Evolutionary conservation across 2,888 invertebrate species (phyloP).

Genomic region (Hypercompe scribonia): DNA sequence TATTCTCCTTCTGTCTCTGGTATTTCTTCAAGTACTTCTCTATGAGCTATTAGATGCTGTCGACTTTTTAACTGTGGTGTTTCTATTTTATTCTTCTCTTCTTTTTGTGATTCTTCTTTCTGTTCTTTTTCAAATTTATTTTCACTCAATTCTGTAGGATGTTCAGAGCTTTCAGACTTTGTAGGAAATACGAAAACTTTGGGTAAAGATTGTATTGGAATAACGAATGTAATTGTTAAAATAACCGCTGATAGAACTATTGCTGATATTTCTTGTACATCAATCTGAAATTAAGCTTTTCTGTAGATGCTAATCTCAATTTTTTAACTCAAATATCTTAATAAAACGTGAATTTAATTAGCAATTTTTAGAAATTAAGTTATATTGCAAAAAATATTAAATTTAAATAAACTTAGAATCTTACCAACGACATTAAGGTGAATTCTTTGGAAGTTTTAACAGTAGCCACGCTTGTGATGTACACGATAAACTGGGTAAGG

Average conservation of each 20-base stretch:
- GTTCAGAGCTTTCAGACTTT: slow-evolving; percentile 41
- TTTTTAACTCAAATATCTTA: too few relatives aligned
- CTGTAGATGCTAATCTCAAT: not conserved
- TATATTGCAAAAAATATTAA: too few relatives aligned
- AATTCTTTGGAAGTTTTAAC: slow-evolving; percentile 87
- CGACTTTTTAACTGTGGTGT: slow-evolving; percentile 58
- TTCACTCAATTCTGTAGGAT: slow-evolving; percentile 33
- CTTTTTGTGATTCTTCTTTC: slow-evolving; percentile 45
- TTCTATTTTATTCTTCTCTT: slow-evolving; percentile 59
- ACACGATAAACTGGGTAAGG: slow-evolving; percentile 88
- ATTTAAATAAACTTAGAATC: slow-evolving; percentile 37
- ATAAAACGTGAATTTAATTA: too few relatives aligned
- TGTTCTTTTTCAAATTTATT: slow-evolving; percentile 39
- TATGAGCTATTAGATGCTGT: slow-evolving; percentile 73
- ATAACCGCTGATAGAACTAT: slow-evolving; percentile 84
- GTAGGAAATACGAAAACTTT: slow-evolving; percentile 65
- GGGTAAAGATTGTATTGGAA: slow-evolving; percentile 87
- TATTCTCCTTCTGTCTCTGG: slow-evolving; percentile 79
- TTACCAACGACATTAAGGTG: slow-evolving; percentile 86
- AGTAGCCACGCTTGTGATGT: slow-evolving; percentile 89
- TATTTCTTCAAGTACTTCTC: slow-evolving; percentile 81
- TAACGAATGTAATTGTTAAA: slow-evolving; percentile 88
- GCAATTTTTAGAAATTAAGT: too few relatives aligned
- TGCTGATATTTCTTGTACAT: slow-evolving; percentile 83
- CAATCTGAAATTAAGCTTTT: slow-evolving; percentile 77